Percentiles rank a stretch among this genome's conserved stretches.
These are phyloP conservation scores for Nudaria mundana DNA, from an alignment of 2,888 invertebrate species.

Conservation along the genomic window DNA sequence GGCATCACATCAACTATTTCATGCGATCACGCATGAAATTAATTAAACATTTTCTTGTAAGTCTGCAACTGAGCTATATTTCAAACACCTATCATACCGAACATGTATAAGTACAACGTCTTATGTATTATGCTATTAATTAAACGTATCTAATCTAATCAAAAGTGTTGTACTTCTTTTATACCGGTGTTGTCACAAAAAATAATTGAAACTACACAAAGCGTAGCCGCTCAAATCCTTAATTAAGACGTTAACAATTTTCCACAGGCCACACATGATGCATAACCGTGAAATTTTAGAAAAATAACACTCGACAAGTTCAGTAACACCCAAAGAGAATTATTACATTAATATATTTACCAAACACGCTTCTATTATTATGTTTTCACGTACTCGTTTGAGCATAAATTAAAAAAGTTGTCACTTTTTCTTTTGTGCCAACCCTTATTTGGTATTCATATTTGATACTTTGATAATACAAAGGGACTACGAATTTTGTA, in stretches of 20 bases:
- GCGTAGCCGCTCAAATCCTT: constrained; percentile 26
- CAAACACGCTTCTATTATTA: constrained; percentile 79
- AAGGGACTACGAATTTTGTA: constrained; percentile 70
- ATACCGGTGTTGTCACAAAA: constrained; percentile 35
- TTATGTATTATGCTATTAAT: no score
- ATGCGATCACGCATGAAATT: no score
- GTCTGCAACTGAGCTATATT: no score
- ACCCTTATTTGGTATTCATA: constrained; percentile 81
- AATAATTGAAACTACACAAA: constrained; percentile 25
- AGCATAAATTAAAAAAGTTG: constrained; percentile 79
- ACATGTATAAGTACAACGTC: no score
- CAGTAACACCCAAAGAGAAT: constrained; percentile 66
- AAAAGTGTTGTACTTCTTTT: constrained; percentile 40
- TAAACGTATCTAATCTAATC: no score
- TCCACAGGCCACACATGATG: constrained; percentile 64
- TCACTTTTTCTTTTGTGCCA: constrained; percentile 78
- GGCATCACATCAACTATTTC: no score
- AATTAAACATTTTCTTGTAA: no score
- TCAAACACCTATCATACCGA: no score
- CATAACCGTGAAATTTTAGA: constrained; percentile 78
- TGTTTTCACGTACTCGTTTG: constrained; percentile 78
- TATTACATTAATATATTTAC: constrained; percentile 80
- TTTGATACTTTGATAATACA: constrained; percentile 78
- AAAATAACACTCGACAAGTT: constrained; percentile 62
- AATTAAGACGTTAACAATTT: constrained; percentile 73